Evolutionary conservation across 2,113 vertebrate genomes (phyloP), one percentile per base, ranked within the genome.

Genomic region (Sprattus sprattus): DNA sequence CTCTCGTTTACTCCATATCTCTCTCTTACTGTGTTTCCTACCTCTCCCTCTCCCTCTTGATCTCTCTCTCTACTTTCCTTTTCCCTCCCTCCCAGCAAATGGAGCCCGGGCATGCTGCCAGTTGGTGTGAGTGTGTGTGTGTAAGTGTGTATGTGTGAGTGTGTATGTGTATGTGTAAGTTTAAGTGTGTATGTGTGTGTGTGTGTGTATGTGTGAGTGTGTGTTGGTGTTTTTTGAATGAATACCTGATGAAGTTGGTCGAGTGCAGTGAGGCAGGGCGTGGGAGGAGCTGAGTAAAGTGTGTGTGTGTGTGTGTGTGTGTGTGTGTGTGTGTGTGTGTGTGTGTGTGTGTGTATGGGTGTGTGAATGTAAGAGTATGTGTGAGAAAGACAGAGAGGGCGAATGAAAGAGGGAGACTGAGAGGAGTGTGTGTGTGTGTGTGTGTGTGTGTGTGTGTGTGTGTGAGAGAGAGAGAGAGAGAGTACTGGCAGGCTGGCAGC

Each of bases 241-340:
- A 97, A 96, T 96, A 96, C 96, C 96, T 97, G 96, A 97, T 97
- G 94, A 95, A 96, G 93, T 95, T 96, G 95, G 95, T 95, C 93
- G 93, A 89, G 91, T 46, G 86, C 89, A 90, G 84, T 86, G 84
- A 88, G 84, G 84, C 90, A 89, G 95, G 94, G 92, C 87, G 93
- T 92, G 93, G 89, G 93, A 93, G 96, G 92, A 90, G 91, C 91
- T 60, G 47, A 64, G 54, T 39, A 28, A 54, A 88, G 86, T 81
- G 87, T 88, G 89, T 44, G 85, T 88, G 89, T 10, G 78, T 87
- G 88, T 83, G 85, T 88, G 86, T 86, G 50, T 52, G 64, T 86
- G 83, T 54, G 50, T 54, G 16, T 54, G 16, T 16, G 50, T 64
- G 22, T 64, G 57, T 64, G 22, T 64, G 57, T 9, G 22, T 49